phyloP scores from a whole-genome alignment of 2,113 vertebrate species.

The Calidris pugnax region DNA sequence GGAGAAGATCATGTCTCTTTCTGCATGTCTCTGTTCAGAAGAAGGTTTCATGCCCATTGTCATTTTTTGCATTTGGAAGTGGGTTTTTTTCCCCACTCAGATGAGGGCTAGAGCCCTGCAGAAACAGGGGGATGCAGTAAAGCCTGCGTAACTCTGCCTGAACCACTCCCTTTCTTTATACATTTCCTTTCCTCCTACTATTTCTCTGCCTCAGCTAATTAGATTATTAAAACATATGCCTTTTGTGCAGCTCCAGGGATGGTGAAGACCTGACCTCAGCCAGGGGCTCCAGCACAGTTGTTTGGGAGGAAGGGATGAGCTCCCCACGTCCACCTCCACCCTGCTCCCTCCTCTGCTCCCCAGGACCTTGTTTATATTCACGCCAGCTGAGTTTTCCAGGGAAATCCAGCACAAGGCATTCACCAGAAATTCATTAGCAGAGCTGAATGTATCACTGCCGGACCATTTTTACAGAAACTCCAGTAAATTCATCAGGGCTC shows the following conservation, averaged over 20 bases:
- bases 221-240: constrained; percentile 12
- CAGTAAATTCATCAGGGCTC: background rate
- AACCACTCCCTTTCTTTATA: constrained; percentile 37
- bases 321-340: background rate
- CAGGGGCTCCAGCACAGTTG: background rate
- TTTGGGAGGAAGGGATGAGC: background rate
- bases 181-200: constrained; percentile 1
- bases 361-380: constrained; percentile 13
- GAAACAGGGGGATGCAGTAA: background rate
- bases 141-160: background rate
- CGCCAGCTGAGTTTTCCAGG: constrained; percentile 24
- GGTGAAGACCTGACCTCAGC: background rate
- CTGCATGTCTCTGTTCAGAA: background rate
- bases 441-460: rapidly evolving
- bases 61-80: background rate
- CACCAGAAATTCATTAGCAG: background rate
- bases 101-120: background rate
- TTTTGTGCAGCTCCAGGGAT: background rate
- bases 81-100: background rate
- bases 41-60: background rate
- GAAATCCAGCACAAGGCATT: constrained; percentile 6
- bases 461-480: background rate
- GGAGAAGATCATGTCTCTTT: background rate
- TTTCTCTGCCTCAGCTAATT: background rate
- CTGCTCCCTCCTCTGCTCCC: background rate